Base-by-base conservation (phyloP, 2,113 vertebrate genomes). In the Pangasianodon hypophthalmus region DNA sequence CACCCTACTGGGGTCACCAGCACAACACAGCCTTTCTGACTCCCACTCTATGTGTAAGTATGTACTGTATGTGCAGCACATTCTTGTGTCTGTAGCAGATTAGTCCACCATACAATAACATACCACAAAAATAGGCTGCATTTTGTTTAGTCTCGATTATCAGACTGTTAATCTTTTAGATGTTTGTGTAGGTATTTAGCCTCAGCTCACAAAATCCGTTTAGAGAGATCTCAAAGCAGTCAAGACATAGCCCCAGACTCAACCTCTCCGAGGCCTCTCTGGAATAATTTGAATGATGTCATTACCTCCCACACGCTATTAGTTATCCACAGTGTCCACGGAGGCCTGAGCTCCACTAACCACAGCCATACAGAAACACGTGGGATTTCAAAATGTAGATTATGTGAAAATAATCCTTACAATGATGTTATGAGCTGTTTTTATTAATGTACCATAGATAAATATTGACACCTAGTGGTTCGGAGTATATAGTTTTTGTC, bases 21-120 rank as follows among this genome's bases (percentile, higher is more conserved):
- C 90, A 95, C 93, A 94, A 92, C 77, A 86, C 89, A 29, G 82
- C 60, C 91, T 90, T 93, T 94, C 91, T 93, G 56, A 77, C 71
- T 91, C 90, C 73, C 83, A 79, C 62, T 85, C 50, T 18, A 19
- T 37, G 29, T 75, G 69, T 41, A 46, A 50, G 16, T 3, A 18
- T 83, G 52, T 14, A 54, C 37, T 37, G 44, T 67, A 32, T 54
- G 37, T 87, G 50, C n/a, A 58, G 80, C 52, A 44, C 54, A 50
- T 62, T 89, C 46, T 75, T 60, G n/a, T 32, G 46, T 54, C 54
- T 67, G 83, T 21, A 62, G 29, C 58, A 58, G 37, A 60, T 50
- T 9, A 50, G 44, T 64, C 44, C 69, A 79, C 54, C 9, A 52
- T 44, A 81, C 58, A 86, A 86, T n/a, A 81, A 54, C 88, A 50